Base-by-base conservation (phyloP, 2,888 invertebrate species). In the Diploptera punctata region DNA sequence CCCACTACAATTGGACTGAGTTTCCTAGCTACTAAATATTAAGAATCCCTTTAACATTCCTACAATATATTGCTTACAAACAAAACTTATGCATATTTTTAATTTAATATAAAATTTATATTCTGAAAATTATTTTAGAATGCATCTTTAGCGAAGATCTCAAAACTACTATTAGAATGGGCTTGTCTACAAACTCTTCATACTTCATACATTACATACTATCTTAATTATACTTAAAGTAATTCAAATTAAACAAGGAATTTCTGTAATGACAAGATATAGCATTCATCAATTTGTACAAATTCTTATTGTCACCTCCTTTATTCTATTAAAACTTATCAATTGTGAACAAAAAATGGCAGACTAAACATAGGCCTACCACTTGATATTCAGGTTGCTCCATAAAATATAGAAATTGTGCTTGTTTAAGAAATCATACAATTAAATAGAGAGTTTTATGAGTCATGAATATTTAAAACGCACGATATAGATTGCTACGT, bases 21-120 rank as follows among this genome's bases (percentile, higher is more conserved):
- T 43, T 43, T 33, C 43, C 62, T 62, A 62, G 38, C 62, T 62
- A 61, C 19, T 38, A 18, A 24, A 9, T 52, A 38, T 13, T 24
- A 62, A 24, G 62, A 33, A 62, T 62, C 18, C 62, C 62, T 43
- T 10, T 33, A 43, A 62, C 62, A 38, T 16, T 62, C 62, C 62
- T 62, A 62, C 13, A 62, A 62, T 62, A 43, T 38, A 24, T 24
- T 38, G 43, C 31, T 19, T 62, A 21, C 21, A 43, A 62, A 61
- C 33, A 43, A 62, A 62, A 62, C 9, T 29, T 16, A 29, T 9
- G 33, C 18, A 31, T 62, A 62, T 33, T 62, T 3, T 29, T 13
- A 9, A 52, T 3, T 49, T 49, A 52, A 24, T 18, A 52, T 52
- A 24, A 52, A 24, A 52, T 52, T 52, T 52, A 0, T n/a, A n/a